phyloP scores from a whole-genome alignment of 2,888 invertebrate species.

The Cataglyphis altisquamis region DNA sequence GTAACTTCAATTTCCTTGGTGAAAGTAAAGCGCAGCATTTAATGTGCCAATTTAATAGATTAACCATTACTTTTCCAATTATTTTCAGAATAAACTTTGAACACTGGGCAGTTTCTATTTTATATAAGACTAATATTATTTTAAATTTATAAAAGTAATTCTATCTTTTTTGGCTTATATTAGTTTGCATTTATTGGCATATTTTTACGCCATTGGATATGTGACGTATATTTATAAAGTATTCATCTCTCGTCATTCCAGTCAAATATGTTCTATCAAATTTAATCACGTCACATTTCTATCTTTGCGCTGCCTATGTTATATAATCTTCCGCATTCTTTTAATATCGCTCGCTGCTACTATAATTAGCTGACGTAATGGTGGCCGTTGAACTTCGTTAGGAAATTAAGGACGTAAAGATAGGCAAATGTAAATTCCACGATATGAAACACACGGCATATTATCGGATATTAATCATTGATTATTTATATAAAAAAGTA shows the following conservation, averaged over 20 bases:
- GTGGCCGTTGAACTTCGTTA: neutral
- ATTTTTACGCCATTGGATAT: neutral
- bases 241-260: neutral
- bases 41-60: neutral
- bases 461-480: neutral
- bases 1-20: neutral
- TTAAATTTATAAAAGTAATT: neutral
- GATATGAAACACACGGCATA: neutral
- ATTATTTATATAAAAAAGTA: neutral
- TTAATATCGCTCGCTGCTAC: neutral
- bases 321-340: constrained; percentile 37
- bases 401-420: neutral
- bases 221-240: neutral
- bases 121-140: neutral
- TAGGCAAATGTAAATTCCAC: neutral
- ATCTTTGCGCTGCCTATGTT: constrained; percentile 15
- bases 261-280: neutral
- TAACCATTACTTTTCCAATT: neutral
- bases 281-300: constrained; percentile 33
- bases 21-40: neutral
- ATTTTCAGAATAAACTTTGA: neutral
- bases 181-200: neutral
- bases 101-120: neutral
- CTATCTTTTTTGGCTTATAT: neutral
- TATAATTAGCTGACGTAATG: constrained; percentile 18